Evolutionary conservation across 2,797 vertebrate species (phyloP), one percentile per base, ranked within the genome.

Genomic region (Crocodylus rhombifer): DNA sequence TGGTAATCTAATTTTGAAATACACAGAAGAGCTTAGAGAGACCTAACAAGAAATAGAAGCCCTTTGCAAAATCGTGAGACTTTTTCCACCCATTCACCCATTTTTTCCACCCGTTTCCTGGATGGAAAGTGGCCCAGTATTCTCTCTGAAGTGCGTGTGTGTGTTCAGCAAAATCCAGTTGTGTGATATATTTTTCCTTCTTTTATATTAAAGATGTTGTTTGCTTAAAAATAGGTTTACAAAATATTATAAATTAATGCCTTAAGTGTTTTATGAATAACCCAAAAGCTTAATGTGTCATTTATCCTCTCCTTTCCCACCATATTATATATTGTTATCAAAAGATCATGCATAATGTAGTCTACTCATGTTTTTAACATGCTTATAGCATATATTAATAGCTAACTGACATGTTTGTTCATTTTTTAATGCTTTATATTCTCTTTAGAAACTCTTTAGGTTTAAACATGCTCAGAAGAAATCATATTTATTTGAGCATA

Each of bases 1-100:
- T 82, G 36, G 77, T 84, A 69, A 21, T 65, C 13, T 77, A 18
- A 62, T 78, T 88, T 88, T 88, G 26, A 42, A 57, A 80, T 88
- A 12, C 0, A 1, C n/a, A 2, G 1, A 58, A 5, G 14, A 58
- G 3, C 74, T 77, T 18, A 75, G 5, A 69, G 28, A 13, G 5
- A 77, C 65, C 81, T 86, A 26, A 81, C 9, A 74, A 25, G 13
- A 5, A 4, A 6, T 2, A 26, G 12, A 6, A 6, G 2, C 30
- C 28, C 26, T 26, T 58, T 71, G 65, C 4, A 67, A 20, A 61
- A 79, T 63, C 20, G 36, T 33, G 16, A 25, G 75, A 67, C 76
- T 80, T 65, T 5, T 84, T 67, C 76, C 15, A 14, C 33, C 10
- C 1, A 2, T 89, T 86, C 28, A 67, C 21, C 30, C 30, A 30